Evolutionary conservation across 1,140 invertebrate genomes (phyloP).

Genomic region (Drosophila pruinosa): DNA sequence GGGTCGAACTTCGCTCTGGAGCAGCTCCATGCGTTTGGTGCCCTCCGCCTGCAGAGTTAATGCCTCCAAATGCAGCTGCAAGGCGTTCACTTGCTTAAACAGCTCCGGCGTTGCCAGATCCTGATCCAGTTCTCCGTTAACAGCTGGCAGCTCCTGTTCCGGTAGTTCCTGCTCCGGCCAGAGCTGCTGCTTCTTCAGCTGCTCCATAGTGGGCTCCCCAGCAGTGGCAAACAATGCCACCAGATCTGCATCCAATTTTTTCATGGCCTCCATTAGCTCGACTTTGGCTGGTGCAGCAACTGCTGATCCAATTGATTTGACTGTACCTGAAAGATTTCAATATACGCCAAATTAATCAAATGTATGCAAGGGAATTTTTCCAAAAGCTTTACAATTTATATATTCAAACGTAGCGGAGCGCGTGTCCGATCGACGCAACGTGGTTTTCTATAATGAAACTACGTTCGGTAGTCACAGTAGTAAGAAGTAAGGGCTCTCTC

Average conservation of each 20-base stretch:
- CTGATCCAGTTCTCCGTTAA: conserved; percentile 17
- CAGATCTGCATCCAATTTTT: conserved; percentile 74
- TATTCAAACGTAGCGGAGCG: background rate
- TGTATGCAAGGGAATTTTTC: background rate
- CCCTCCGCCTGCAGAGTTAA: conserved; percentile 73
- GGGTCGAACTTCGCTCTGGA: conserved; percentile 72
- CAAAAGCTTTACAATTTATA: conserved; percentile 48
- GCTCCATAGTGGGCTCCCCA: conserved; percentile 30
- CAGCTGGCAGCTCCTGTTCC: conserved; percentile 31
- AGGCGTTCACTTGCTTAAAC: conserved; percentile 57
- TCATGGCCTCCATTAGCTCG: conserved; percentile 80
- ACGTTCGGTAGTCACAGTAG: background rate
- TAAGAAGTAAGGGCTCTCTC: background rate
- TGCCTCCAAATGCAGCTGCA: conserved; percentile 74
- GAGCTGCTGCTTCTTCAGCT: conserved; percentile 45
- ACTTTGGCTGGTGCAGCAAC: conserved; percentile 46
- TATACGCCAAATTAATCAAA: background rate
- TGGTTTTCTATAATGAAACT: conserved; percentile 55
- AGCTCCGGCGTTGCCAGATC: conserved; percentile 51
- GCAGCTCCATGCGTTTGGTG: conserved; percentile 72
- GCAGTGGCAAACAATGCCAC: conserved; percentile 71
- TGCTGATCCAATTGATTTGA: conserved; percentile 9
- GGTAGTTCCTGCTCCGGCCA: conserved; percentile 37
- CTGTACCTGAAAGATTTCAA: conserved; percentile 49
- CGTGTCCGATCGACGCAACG: conserved; percentile 63